Conservation (phyloP, 2,113 vertebrate species). For the Morone chrysops region DNA sequence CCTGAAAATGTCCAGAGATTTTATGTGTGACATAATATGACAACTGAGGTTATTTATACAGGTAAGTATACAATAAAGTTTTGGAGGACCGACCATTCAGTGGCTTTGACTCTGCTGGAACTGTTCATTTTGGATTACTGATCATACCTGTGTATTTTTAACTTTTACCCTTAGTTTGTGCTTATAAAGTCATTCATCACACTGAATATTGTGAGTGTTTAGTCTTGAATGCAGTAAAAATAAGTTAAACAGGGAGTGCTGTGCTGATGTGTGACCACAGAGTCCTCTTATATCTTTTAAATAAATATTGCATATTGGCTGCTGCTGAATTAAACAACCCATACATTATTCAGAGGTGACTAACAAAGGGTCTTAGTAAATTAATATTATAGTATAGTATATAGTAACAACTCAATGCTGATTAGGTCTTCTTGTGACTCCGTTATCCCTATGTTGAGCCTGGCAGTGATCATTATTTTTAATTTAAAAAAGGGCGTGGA, state of each 20-base stretch:
- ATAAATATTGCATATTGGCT: slow-evolving; percentile 2
- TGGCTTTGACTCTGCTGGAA: background rate
- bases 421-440: background rate
- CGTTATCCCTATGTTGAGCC: background rate
- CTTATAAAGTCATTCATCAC: background rate
- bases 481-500: background rate
- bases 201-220: background rate
- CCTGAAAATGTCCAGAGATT: background rate
- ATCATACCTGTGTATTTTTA: background rate
- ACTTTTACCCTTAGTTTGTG: too few species aligned
- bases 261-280: background rate
- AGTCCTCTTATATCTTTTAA: background rate
- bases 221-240: background rate
- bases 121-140: background rate
- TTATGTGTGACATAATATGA: too few species aligned
- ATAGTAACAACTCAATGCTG: background rate
- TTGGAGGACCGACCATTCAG: too few species aligned
- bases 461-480: background rate
- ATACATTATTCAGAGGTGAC: background rate
- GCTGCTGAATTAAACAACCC: background rate
- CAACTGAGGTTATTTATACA: too few species aligned
- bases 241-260: background rate
- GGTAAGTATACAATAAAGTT: too few species aligned
- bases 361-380: background rate
- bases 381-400: background rate